A percentile compares a stretch with the other conserved stretches of the same genome.
Evolutionary conservation across 2,797 vertebrate species (phyloP).

Genomic region (Darevskia nairensis): DNA sequence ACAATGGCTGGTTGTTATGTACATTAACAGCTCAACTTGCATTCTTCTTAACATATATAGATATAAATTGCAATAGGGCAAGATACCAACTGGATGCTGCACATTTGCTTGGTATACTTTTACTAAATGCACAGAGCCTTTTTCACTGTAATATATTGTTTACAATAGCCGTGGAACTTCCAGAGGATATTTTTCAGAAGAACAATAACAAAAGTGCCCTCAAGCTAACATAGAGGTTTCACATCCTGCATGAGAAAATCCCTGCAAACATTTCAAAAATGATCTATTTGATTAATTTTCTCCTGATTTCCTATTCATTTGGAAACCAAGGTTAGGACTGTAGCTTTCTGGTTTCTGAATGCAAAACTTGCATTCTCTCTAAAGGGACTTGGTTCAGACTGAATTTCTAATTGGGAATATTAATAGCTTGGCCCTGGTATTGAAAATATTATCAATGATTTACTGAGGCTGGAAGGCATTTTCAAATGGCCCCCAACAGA

Average conservation of each 20-base stretch:
- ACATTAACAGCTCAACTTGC: no score
- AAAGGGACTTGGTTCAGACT: conserved; percentile 20
- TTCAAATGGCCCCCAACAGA: conserved; percentile 48
- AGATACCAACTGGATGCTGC: neutral
- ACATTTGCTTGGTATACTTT: neutral
- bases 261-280: conserved; percentile 18
- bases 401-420: conserved; percentile 41
- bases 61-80: neutral
- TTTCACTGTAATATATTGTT: neutral
- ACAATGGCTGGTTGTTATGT: no score
- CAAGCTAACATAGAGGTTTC: neutral
- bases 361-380: neutral
- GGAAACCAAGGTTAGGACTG: conserved; percentile 20
- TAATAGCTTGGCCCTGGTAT: conserved; percentile 32
- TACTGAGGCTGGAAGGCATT: conserved; percentile 16
- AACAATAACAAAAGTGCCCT: neutral
- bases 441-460: conserved; percentile 43
- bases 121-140: neutral
- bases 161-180: conserved; percentile 10
- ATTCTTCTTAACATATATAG: no score
- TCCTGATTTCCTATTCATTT: conserved; percentile 32
- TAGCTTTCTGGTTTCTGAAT: conserved; percentile 10
- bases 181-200: conserved; percentile 7
- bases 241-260: neutral
- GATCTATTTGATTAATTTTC: conserved; percentile 20